Percentiles rank a stretch among this genome's conserved stretches.
These are phyloP conservation scores for Panorpa germanica DNA, from an alignment of 2,888 invertebrate genomes.

Conservation along the genomic window DNA sequence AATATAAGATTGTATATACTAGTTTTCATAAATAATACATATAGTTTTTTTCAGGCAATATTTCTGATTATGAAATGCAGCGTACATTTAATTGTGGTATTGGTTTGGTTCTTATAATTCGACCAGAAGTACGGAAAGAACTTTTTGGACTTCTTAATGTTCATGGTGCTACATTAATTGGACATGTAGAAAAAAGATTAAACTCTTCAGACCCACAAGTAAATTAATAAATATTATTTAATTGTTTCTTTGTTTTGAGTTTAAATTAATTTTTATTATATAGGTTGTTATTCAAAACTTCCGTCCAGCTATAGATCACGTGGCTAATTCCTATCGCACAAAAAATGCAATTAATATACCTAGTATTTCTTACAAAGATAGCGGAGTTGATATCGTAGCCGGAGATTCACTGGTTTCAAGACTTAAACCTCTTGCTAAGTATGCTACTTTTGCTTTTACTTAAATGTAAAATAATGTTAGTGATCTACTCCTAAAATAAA, in stretches of 20 bases:
- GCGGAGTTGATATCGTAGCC: conserved; percentile 76
- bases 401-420: conserved; percentile 62
- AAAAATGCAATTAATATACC: conserved; percentile 11
- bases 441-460: conserved; percentile 3
- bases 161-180: conserved; percentile 25
- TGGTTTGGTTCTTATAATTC: conserved; percentile 67
- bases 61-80: conserved; percentile 64
- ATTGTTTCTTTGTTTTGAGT: background rate
- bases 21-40: conserved; percentile 8
- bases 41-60: conserved; percentile 31
- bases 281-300: conserved; percentile 51
- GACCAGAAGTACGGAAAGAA: conserved; percentile 31
- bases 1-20: conserved; percentile 6
- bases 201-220: conserved; percentile 3
- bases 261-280: conserved; percentile 12
- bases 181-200: conserved; percentile 21
- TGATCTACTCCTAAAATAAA: background rate
- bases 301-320: conserved; percentile 35
- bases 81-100: conserved; percentile 92
- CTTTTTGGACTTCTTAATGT: conserved; percentile 19
- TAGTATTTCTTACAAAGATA: conserved; percentile 52
- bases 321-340: conserved; percentile 19
- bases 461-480: background rate
- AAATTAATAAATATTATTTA: conserved; percentile 6
- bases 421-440: conserved; percentile 44